Conservation (phyloP, 2,797 vertebrate species). For the Notolepis coatsorum region DNA sequence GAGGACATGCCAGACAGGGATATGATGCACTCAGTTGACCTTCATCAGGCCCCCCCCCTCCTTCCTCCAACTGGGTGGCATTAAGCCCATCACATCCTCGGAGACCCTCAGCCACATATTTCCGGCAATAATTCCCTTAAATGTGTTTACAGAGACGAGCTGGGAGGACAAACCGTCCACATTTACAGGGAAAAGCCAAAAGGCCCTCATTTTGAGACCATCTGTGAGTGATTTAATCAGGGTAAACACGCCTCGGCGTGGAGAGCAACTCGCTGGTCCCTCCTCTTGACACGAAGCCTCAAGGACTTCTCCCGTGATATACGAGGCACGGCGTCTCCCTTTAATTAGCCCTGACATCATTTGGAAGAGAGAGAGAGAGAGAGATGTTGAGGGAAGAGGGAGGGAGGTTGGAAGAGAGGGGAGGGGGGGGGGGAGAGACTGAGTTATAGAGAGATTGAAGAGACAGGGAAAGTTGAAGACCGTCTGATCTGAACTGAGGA, state of each 20-base stretch:
- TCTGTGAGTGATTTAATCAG: conserved; percentile 69
- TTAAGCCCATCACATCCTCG: conserved; percentile 23
- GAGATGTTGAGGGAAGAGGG: conserved; percentile 3
- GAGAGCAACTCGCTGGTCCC: conserved; percentile 50
- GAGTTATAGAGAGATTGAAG: conserved; percentile 52
- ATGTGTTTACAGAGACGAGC: conserved; percentile 48
- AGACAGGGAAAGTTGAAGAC: conserved; percentile 36
- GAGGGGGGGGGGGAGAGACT: not conserved
- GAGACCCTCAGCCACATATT: conserved; percentile 40
- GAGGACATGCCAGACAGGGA: conserved; percentile 47
- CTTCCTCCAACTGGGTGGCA: conserved; percentile 27
- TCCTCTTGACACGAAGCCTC: conserved; percentile 64
- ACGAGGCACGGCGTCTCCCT: conserved; percentile 59
- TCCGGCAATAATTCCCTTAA: conserved; percentile 26
- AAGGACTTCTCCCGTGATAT: conserved; percentile 70
- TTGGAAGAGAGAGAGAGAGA: conserved; percentile 30
- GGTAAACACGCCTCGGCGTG: conserved; percentile 51
- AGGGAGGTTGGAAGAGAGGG: not conserved
- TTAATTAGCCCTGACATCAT: conserved; percentile 76
- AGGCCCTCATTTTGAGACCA: conserved; percentile 59
- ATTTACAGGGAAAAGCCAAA: conserved; percentile 37
- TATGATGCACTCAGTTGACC: conserved; percentile 59
- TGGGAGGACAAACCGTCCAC: conserved; percentile 40
- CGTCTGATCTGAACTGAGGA: conserved; percentile 40
- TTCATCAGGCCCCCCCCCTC: conserved; percentile 9